Base-by-base conservation (phyloP, 2,888 invertebrate genomes). In the Pandemis heparana region DNA sequence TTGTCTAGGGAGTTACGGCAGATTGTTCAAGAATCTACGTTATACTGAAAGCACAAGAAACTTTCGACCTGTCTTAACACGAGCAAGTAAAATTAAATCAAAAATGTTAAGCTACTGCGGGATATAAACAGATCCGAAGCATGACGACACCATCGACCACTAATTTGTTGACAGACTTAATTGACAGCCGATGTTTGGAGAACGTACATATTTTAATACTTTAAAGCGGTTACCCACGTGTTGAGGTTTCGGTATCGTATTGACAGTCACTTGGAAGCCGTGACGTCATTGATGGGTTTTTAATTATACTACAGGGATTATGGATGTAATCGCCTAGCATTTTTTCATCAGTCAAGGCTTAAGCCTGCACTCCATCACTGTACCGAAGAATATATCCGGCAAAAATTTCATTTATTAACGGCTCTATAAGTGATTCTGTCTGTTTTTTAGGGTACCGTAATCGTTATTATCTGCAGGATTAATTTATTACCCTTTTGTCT, bases 141-240 rank as follows among this genome's bases (percentile, higher is more conserved):
- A 56, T 32, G 23, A 23, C 74, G 77, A 74, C 77, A 70, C 74
- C 75, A 18, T 75, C 77, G 68, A 65, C 65, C 80, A 77, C 81
- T 85, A 86, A 86, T 86, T 86, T 86, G 87, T 76, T 76, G 76
- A 76, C 76, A 75, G 39, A 61, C 64, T 69, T 76, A 76, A 76
- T 76, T 76, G 76, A 76, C 76, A 76, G 75, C 67, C 23, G 70
- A 8, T 70, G 76, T 76, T 75, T 67, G 59, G 63, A 61, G 64
- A 70, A 18, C 53, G 69, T 73, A 70, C 75, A 76, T 71, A 73
- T 76, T 75, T 73, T 67, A 65, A 62, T 51, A 63, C 56, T 64
- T 67, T 23, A 48, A 18, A 46, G 12, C 39, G 14, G 48, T 53
- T 38, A 32, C 32, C 61, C 67, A 62, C 38, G 65, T 65, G 51